Conservation (phyloP, 2,797 vertebrate species). For the Gila robusta region DNA sequence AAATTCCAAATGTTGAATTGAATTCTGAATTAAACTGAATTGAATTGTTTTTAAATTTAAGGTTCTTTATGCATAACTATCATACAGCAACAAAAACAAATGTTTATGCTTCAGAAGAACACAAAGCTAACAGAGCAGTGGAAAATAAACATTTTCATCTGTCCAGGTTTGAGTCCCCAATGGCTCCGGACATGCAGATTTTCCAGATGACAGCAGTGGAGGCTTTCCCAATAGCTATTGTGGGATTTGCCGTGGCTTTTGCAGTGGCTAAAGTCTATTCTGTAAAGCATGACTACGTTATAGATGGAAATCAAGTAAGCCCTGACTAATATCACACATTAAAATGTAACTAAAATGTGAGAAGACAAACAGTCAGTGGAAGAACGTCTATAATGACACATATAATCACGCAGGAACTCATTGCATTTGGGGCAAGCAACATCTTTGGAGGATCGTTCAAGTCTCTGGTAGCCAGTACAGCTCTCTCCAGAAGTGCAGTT, state of each 20-base stretch:
- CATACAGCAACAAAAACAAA: background rate
- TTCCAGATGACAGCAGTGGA: conserved; percentile 83
- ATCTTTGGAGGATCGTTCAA: conserved; percentile 89
- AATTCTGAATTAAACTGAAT: background rate
- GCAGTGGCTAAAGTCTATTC: conserved; percentile 95
- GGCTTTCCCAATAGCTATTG: conserved; percentile 87
- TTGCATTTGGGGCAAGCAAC: conserved; percentile 94
- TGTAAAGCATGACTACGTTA: conserved; percentile 90
- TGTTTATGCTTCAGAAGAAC: background rate
- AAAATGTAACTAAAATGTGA: background rate
- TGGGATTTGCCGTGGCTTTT: conserved; percentile 92
- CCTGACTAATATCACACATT: background rate
- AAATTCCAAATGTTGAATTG: background rate
- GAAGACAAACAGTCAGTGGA: background rate
- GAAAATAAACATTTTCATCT: conserved; percentile 31
- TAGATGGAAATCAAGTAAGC: conserved; percentile 92
- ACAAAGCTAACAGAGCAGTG: conserved; percentile 7
- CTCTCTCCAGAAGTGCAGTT: conserved; percentile 93
- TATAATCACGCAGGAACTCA: conserved; percentile 83
- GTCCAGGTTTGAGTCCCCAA: conserved; percentile 81
- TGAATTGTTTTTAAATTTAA: background rate
- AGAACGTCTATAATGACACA: background rate
- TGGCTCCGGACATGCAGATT: conserved; percentile 77
- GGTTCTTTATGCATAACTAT: background rate
- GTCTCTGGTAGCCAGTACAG: conserved; percentile 90